Evolutionary conservation across 1,140 invertebrate species (phyloP), one percentile per base, ranked within the genome.

Genomic region (Leucophenga varia): DNA sequence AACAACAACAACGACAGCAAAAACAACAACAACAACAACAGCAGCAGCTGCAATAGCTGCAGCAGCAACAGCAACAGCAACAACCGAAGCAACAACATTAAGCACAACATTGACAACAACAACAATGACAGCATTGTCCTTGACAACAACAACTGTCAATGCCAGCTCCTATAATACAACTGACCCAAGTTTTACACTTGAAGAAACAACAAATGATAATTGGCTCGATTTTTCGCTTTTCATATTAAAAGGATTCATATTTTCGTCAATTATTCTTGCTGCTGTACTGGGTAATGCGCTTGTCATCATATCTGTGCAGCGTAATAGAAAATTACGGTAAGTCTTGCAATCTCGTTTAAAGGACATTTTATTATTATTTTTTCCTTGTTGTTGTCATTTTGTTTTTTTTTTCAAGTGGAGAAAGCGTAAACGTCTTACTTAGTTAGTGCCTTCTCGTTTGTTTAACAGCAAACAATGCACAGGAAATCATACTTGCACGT

Each of bases 251-350:
- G 82, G 83, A 2, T 80, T 87, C 57, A 81, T 89, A 47, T 91
- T 93, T 80, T 82, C 82, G 35, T 82, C 82, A 47, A 93, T 96
- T 68, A 95, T 96, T 58, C 78, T 90, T 25, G 86, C 87, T 39
- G 92, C 93, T 0, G 82, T 95, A 4, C 79, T 95, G 19, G 93
- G 93, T 20, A 96, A 93, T 78, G 85, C 89, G 1, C 77, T 93
- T 43, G 90, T 93, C 53, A 91, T 91, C 57, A 86, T 90, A 41
- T 88, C 86, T 49, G 72, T 75, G 21, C 70, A 70, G 32, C 70
- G 72, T 30, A 75, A 75, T 59, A 56, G 72, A 16, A 75, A 75
- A 54, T 54, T 75, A 57, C 61, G 72, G 72, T 74, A 68, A 68
- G 70, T 64, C n/a, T n/a, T n/a, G n/a, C n/a, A n/a, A n/a, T n/a